Percentiles rank a stretch among this genome's conserved stretches.
Evolutionary conservation across 2,113 vertebrate genomes (phyloP).

Genomic region (Crotalus viridis): DNA sequence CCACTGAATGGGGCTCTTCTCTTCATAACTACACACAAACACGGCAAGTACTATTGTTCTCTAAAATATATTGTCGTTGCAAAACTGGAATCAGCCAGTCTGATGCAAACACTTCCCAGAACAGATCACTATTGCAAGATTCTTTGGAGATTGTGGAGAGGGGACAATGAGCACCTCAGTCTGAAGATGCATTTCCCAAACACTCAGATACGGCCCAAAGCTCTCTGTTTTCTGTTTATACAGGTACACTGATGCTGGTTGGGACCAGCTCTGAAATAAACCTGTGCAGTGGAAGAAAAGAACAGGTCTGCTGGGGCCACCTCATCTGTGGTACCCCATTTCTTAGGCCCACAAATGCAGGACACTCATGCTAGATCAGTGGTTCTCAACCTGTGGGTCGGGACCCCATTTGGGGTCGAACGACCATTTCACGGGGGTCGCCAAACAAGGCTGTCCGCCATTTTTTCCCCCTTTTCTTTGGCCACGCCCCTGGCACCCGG

Average conservation of each 20-base stretch:
- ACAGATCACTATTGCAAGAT: neutral
- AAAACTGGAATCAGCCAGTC: neutral
- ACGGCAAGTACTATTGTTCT: neutral
- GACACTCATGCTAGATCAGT: neutral
- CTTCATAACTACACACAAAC: neutral
- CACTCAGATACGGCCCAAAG: neutral
- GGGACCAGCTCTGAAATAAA: neutral
- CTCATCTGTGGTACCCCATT: neutral
- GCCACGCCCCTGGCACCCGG: no score
- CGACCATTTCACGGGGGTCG: no score
- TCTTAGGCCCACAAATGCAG: neutral
- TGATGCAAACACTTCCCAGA: neutral
- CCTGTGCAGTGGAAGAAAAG: neutral
- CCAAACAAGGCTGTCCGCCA: no score
- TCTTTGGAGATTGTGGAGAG: neutral
- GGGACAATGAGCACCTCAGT: neutral
- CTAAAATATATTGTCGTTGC: neutral
- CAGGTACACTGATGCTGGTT: neutral
- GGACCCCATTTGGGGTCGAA: no score
- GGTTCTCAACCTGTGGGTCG: no score
- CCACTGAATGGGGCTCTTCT: no score
- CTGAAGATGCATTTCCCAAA: neutral
- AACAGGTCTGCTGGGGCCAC: neutral
- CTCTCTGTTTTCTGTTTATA: neutral
- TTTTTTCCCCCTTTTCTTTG: no score